Conservation (phyloP, 2,797 vertebrate species). For the Falco rusticolus region DNA sequence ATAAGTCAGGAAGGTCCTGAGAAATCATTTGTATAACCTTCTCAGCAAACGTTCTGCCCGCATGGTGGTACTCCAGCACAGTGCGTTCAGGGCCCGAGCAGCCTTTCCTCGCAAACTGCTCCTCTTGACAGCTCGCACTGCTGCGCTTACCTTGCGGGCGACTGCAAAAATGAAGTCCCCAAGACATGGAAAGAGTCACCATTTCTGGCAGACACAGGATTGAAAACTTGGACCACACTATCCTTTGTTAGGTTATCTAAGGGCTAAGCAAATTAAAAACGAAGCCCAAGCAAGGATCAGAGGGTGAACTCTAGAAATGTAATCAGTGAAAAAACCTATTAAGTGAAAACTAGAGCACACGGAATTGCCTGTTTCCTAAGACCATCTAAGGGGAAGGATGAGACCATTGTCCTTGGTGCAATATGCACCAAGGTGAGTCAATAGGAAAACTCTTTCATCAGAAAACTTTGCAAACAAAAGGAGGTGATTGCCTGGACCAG, state of each 20-base stretch:
- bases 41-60: not conserved
- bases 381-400: not conserved
- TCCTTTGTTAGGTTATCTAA: not conserved
- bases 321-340: not conserved
- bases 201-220: not conserved
- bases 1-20: not conserved
- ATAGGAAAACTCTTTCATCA: not conserved
- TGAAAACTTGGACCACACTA: not conserved
- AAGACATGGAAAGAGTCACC: not conserved
- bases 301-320: not conserved
- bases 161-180: not conserved
- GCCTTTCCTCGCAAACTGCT: not conserved
- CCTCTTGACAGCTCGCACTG: not conserved
- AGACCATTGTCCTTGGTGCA: not conserved
- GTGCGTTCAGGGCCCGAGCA: not conserved
- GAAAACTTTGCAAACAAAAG: not conserved
- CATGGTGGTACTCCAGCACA: not conserved
- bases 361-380: not conserved
- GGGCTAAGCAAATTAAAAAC: not conserved
- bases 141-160: not conserved
- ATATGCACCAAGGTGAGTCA: not conserved
- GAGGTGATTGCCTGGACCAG: not conserved
- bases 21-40: not conserved
- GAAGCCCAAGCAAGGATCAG: not conserved
- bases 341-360: not conserved